Percentiles rank a stretch among this genome's conserved stretches.
These are phyloP conservation scores for Poecilia wingei DNA, from an alignment of 2,797 vertebrate genomes.

Conservation along the genomic window DNA sequence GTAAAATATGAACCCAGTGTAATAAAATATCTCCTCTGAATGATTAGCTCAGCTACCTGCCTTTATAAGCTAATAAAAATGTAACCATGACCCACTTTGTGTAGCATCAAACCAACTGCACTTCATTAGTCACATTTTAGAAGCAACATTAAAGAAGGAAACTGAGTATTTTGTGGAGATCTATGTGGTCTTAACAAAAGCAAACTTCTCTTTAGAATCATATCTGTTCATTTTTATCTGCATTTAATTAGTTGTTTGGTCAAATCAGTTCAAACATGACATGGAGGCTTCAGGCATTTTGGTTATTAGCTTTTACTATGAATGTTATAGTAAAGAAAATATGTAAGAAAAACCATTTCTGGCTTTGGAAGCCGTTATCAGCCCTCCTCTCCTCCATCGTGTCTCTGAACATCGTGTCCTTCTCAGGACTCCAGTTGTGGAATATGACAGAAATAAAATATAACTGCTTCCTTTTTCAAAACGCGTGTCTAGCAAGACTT, in stretches of 20 bases:
- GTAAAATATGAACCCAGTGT: not conserved
- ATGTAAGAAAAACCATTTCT: not conserved
- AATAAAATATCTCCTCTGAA: not conserved
- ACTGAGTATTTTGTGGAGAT: not conserved
- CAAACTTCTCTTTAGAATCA: not conserved
- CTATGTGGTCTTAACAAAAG: not conserved
- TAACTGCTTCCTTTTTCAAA: no score
- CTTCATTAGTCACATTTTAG: not conserved
- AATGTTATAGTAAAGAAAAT: not conserved
- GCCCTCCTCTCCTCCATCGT: not conserved
- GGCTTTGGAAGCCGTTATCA: not conserved
- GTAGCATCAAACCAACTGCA: not conserved
- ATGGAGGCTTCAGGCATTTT: not conserved
- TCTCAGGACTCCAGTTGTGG: no score
- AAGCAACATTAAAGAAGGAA: not conserved
- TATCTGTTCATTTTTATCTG: not conserved
- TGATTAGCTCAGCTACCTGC: not conserved
- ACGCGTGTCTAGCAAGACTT: no score
- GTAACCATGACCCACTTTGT: not conserved
- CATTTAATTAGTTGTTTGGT: not conserved
- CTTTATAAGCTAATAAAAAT: not conserved
- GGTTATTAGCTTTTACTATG: not conserved
- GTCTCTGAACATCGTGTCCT: no score
- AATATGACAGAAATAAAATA: no score
- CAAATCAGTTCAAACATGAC: not conserved